Conservation (phyloP, 35 echinoderm and acorn worm genomes). For the Eucidaris tribuloides region DNA sequence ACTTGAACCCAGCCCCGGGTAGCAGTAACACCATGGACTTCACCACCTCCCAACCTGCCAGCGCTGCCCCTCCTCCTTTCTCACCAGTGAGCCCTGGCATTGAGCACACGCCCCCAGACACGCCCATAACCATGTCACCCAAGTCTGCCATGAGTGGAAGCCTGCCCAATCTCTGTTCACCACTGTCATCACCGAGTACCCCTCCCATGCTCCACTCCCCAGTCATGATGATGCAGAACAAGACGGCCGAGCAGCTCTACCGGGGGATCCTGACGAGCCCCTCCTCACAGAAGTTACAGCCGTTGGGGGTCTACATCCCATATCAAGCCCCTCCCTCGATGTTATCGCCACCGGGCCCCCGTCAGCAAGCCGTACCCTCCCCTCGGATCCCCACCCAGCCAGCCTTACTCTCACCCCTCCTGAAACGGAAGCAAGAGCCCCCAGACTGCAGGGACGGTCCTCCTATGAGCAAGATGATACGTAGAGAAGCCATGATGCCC, state of each 20-base stretch:
- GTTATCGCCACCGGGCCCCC: neutral
- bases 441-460: conserved; percentile 1
- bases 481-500: neutral
- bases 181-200: neutral
- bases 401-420: neutral
- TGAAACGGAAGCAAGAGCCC: conserved; percentile 10
- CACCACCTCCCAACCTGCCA: neutral
- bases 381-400: neutral
- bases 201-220: neutral
- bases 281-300: neutral
- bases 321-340: neutral
- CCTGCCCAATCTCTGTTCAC: conserved; percentile 46
- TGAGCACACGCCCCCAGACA: conserved; percentile 3
- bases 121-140: conserved; percentile 8
- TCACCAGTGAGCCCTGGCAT: conserved; percentile 27
- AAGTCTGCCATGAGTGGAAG: conserved; percentile 48
- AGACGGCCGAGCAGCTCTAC: neutral
- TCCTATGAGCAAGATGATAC: conserved; percentile 1
- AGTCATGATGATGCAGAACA: neutral
- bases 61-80: conserved; percentile 14
- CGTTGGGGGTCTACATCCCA: neutral
- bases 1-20: neutral
- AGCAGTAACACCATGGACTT: neutral
- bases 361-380: neutral
- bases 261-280: neutral